A percentile compares a stretch with the other conserved stretches of the same genome.
phyloP scores from a whole-genome alignment of 2,113 vertebrate genomes.

The Desmodus rotundus region DNA sequence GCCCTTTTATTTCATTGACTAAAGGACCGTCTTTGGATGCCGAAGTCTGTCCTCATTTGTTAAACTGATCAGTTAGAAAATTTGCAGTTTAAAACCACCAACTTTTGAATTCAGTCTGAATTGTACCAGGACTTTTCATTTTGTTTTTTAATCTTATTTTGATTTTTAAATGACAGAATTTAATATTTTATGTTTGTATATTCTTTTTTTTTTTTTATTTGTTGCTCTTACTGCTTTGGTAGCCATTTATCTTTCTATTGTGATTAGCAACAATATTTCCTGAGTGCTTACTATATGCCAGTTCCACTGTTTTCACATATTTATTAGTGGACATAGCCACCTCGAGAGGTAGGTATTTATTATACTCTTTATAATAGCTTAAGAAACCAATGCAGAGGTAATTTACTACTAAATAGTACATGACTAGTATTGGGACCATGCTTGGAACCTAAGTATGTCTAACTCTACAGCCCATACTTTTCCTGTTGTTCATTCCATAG shows the following conservation, averaged over 20 bases:
- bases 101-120: conserved; percentile 4
- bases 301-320: background rate
- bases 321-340: background rate
- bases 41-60: background rate
- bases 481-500: background rate
- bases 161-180: conserved; percentile 23
- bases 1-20: background rate
- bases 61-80: background rate
- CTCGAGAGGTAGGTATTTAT: background rate
- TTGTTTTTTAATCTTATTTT: conserved; percentile 6
- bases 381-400: background rate
- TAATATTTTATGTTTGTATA: background rate
- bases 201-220: conserved; percentile 13
- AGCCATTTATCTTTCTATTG: background rate
- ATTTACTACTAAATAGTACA: conserved; percentile 19
- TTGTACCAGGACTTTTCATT: background rate
- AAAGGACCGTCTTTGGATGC: background rate
- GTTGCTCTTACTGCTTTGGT: background rate
- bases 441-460: background rate
- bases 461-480: background rate
- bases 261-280: background rate
- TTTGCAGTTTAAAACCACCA: background rate
- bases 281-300: background rate
- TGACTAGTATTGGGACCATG: background rate
- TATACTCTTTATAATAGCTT: background rate